phyloP scores from a whole-genome alignment of 2,888 invertebrate genomes.

The Escarpia spicata region DNA sequence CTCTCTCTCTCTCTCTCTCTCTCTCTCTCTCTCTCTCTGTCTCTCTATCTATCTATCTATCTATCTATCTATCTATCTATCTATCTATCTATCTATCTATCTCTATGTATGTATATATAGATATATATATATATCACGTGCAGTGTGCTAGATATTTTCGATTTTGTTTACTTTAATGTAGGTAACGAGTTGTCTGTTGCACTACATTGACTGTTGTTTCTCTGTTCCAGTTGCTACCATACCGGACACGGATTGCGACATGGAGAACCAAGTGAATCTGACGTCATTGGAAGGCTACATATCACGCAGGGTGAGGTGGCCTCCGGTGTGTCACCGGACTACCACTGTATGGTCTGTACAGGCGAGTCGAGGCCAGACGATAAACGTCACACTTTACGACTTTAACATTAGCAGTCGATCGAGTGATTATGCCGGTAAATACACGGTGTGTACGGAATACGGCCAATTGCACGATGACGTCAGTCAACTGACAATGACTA shows the following conservation, averaged over 20 bases:
- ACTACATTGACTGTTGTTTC: background rate
- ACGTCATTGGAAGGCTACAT: constrained; percentile 24
- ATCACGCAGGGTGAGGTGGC: constrained; percentile 31
- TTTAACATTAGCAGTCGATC: constrained; percentile 24
- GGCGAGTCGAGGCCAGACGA: constrained; percentile 27
- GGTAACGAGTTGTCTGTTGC: too few relatives aligned
- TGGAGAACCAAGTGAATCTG: constrained; percentile 9
- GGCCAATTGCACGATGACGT: background rate
- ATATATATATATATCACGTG: too few relatives aligned
- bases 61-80: too few relatives aligned
- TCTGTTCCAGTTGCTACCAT: background rate
- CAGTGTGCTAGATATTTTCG: too few relatives aligned
- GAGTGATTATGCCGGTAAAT: background rate
- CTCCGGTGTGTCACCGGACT: constrained; percentile 24
- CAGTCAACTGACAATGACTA: background rate
- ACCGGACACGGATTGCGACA: constrained; percentile 2
- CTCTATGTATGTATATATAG: too few relatives aligned
- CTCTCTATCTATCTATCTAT: too few relatives aligned
- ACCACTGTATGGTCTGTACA: constrained; percentile 26
- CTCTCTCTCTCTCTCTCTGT: too few relatives aligned
- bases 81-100: too few relatives aligned
- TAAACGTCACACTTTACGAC: constrained; percentile 33
- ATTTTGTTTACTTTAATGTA: too few relatives aligned
- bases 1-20: too few relatives aligned
- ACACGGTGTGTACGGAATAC: background rate